Conservation (phyloP, 2,888 invertebrate genomes). For the Stratiomys singularior region DNA sequence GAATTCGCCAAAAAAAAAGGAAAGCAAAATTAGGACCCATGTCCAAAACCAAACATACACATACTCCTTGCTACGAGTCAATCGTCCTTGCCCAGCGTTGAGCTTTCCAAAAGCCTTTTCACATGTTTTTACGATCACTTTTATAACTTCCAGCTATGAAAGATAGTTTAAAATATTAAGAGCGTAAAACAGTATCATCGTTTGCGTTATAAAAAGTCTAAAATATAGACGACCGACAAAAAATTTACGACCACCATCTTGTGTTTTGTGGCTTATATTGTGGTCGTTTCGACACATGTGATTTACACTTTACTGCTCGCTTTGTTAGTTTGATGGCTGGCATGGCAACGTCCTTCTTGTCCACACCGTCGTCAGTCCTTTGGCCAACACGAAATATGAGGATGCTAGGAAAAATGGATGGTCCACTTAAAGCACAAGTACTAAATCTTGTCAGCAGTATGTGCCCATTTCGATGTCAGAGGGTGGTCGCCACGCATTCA, state of each 20-base stretch:
- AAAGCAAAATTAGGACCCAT: too few relatives aligned
- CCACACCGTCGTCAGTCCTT: background rate
- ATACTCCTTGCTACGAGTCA: too few relatives aligned
- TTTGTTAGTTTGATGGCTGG: background rate
- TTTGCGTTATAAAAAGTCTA: background rate
- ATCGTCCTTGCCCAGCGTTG: too few relatives aligned
- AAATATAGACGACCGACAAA: background rate
- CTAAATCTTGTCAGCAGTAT: background rate
- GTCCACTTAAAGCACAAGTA: background rate
- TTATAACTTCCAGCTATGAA: too few relatives aligned
- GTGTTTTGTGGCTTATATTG: background rate
- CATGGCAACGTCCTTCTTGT: too few relatives aligned
- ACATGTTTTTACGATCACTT: too few relatives aligned
- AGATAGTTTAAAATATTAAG: too few relatives aligned
- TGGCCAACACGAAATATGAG: background rate
- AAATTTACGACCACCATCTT: background rate
- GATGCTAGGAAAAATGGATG: background rate
- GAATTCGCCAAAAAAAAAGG: too few relatives aligned
- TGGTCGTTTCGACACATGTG: background rate
- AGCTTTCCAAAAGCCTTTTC: too few relatives aligned
- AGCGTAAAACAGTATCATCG: background rate
- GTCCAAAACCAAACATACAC: too few relatives aligned
- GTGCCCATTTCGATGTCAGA: too few relatives aligned
- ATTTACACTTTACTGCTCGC: background rate
- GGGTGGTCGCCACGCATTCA: too few relatives aligned